Evolutionary conservation across 1,140 invertebrate species (phyloP).

Genomic region (Vollenhovia emeryi): DNA sequence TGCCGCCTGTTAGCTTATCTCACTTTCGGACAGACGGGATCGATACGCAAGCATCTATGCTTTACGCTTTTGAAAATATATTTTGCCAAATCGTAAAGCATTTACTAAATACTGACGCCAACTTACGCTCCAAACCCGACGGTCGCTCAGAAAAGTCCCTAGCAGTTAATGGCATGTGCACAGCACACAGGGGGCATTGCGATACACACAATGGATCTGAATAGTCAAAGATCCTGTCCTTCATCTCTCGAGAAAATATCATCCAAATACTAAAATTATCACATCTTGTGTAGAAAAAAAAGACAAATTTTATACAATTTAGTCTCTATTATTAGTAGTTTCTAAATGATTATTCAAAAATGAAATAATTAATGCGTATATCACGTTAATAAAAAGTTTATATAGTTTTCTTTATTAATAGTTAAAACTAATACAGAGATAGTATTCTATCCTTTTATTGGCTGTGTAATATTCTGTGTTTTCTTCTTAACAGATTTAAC

Average conservation of each 20-base stretch:
- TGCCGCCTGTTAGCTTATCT: not conserved
- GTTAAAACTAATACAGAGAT: not conserved
- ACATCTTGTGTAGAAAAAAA: not conserved
- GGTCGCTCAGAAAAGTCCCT: not conserved
- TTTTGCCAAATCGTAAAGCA: conserved; percentile 52
- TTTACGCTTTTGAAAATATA: conserved; percentile 45
- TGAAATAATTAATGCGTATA: too few species aligned
- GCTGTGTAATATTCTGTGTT: conserved; percentile 80
- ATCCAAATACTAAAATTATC: too few species aligned
- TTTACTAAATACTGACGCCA: conserved; percentile 46
- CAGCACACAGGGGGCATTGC: too few species aligned
- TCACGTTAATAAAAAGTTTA: too few species aligned
- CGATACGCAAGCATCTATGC: conserved; percentile 4
- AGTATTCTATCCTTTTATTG: conserved; percentile 67
- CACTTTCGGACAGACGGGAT: conserved; percentile 29
- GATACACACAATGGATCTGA: too few species aligned
- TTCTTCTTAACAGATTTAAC: conserved; percentile 92
- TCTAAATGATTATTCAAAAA: too few species aligned
- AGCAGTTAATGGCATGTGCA: not conserved
- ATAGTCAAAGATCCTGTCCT: too few species aligned
- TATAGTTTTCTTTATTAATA: not conserved
- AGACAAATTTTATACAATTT: not conserved
- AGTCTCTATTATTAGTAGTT: too few species aligned
- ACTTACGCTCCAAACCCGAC: not conserved
- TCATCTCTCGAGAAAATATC: too few species aligned